phyloP scores from a whole-genome alignment of 1,140 invertebrate genomes.

The Drosophila ironensis region DNA sequence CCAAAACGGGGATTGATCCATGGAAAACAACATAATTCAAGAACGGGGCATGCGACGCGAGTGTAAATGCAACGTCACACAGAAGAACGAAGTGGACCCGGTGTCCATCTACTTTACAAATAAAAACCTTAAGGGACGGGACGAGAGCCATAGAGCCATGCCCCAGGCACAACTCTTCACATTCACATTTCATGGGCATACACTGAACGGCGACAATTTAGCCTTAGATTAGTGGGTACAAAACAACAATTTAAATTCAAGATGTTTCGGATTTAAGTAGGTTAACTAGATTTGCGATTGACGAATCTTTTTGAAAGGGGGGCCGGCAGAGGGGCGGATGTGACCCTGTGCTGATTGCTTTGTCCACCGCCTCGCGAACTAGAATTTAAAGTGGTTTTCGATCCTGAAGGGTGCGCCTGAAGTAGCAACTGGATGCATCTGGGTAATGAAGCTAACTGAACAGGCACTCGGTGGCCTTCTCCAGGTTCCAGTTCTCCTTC shows the following conservation, averaged over 20 bases:
- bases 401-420: slow-evolving; percentile 5
- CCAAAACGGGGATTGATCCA: too few species aligned
- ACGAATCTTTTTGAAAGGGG: background rate
- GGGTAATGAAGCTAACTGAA: slow-evolving; percentile 88
- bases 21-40: slow-evolving; percentile 29
- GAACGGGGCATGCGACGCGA: slow-evolving; percentile 25
- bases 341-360: slow-evolving; percentile 22
- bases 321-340: background rate
- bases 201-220: too few species aligned
- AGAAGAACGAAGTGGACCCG: slow-evolving; percentile 29
- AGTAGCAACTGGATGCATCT: slow-evolving; percentile 9
- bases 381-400: slow-evolving; percentile 21
- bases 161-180: slow-evolving; percentile 39
- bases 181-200: too few species aligned
- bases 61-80: slow-evolving; percentile 61
- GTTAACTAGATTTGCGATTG: background rate
- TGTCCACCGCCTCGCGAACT: slow-evolving; percentile 1
- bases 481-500: slow-evolving; percentile 94
- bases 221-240: too few species aligned
- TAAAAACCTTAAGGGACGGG: slow-evolving; percentile 5
- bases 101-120: slow-evolving; percentile 34
- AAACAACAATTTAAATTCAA: slow-evolving; percentile 32
- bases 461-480: slow-evolving; percentile 92
- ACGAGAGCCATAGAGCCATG: slow-evolving; percentile 50
- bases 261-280: background rate